Percentiles rank a stretch among this genome's conserved stretches.
phyloP scores from a whole-genome alignment of 2,888 invertebrate genomes.

The Odontothrips loti region DNA sequence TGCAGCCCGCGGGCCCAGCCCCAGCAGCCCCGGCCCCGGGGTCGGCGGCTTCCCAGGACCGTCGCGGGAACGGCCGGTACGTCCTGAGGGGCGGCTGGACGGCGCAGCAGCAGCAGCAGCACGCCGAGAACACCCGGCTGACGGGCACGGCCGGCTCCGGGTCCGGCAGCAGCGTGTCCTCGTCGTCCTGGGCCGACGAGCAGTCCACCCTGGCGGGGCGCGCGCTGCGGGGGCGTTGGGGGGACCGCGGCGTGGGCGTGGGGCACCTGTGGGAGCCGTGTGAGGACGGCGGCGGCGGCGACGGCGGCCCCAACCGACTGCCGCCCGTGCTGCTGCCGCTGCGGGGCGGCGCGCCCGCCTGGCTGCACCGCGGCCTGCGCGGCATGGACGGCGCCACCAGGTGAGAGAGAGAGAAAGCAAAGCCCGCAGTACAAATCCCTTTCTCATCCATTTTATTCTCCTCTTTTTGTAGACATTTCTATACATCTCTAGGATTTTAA shows the following conservation, averaged over 20 bases:
- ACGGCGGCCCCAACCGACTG: constrained; percentile 50
- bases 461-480: not conserved
- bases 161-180: constrained; percentile 20
- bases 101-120: not conserved
- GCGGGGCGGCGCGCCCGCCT: constrained; percentile 49
- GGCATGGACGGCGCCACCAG: constrained; percentile 48
- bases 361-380: constrained; percentile 56
- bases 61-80: not conserved
- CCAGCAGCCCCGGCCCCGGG: not conserved
- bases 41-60: not conserved
- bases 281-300: constrained; percentile 49
- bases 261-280: constrained; percentile 59
- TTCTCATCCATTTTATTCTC: not conserved
- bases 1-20: not conserved
- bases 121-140: not conserved
- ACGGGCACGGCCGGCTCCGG: not conserved
- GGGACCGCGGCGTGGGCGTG: constrained; percentile 63
- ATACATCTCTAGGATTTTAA: too few relatives aligned
- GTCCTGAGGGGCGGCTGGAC: constrained; percentile 21
- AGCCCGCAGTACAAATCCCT: not conserved
- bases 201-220: constrained; percentile 32
- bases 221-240: constrained; percentile 69
- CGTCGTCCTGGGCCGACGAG: constrained; percentile 21
- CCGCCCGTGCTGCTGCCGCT: constrained; percentile 47
- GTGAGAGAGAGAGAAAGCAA: not conserved